Evolutionary conservation across 2,113 vertebrate genomes (phyloP).

Genomic region (Delphinapterus leucas): DNA sequence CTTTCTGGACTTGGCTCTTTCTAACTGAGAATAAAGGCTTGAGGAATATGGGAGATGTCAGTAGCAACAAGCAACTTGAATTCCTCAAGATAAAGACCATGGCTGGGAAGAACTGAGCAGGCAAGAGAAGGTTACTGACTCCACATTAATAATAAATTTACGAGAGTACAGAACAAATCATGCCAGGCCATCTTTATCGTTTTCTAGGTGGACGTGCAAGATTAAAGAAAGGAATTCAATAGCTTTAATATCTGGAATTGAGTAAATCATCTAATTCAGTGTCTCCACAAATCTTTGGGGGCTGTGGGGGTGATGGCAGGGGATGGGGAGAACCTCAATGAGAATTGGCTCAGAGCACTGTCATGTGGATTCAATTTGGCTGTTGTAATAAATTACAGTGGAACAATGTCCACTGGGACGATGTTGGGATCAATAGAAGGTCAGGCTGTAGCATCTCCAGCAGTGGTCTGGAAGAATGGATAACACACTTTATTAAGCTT

Average conservation of each 20-base stretch:
- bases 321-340: constrained; percentile 57
- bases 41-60: constrained; percentile 65
- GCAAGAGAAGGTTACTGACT: constrained; percentile 63
- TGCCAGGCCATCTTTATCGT: constrained; percentile 71
- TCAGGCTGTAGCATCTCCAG: constrained; percentile 75
- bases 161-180: constrained; percentile 59
- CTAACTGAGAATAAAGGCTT: constrained; percentile 55
- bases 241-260: constrained; percentile 76
- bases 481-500: constrained; percentile 71
- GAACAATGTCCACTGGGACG: constrained; percentile 71
- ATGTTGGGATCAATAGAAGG: constrained; percentile 76
- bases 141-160: constrained; percentile 70
- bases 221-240: constrained; percentile 79
- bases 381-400: constrained; percentile 77
- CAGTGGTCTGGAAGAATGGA: constrained; percentile 72
- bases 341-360: constrained; percentile 70
- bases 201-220: constrained; percentile 73
- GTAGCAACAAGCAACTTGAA: constrained; percentile 73
- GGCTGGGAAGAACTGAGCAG: constrained; percentile 62
- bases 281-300: constrained; percentile 75
- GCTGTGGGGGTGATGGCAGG: neutral
- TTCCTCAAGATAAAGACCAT: constrained; percentile 72
- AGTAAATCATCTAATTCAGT: constrained; percentile 78
- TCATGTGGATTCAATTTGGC: constrained; percentile 80
- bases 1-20: constrained; percentile 43